These are phyloP conservation scores for Lymantria monacha DNA, from an alignment of 2,888 invertebrate genomes.

Conservation along the genomic window DNA sequence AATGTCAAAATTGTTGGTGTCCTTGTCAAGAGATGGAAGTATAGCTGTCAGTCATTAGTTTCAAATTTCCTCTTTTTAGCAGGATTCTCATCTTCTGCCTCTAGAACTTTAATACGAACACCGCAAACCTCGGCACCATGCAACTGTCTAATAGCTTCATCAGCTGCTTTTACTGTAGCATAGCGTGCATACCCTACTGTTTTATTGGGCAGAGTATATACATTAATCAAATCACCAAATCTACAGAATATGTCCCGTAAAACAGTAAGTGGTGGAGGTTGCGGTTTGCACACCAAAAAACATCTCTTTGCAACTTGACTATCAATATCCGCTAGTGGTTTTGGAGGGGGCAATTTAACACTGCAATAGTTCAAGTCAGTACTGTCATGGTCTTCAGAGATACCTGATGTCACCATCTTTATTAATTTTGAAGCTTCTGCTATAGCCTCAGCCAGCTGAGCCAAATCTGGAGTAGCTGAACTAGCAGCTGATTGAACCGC, in stretches of 20 bases:
- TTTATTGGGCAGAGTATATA: conserved; percentile 93
- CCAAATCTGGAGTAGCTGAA: conserved; percentile 76
- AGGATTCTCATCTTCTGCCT: conserved; percentile 87
- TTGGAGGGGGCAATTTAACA: conserved; percentile 87
- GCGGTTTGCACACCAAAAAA: conserved; percentile 85
- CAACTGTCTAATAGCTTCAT: conserved; percentile 85
- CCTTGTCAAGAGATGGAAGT: conserved; percentile 15
- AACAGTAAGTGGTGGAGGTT: conserved; percentile 88
- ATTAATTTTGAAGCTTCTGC: conserved; percentile 90
- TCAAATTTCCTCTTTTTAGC: conserved; percentile 49
- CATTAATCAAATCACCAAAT: conserved; percentile 94
- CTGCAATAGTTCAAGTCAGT: conserved; percentile 81
- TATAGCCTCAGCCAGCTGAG: conserved; percentile 87
- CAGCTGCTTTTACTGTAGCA: conserved; percentile 88
- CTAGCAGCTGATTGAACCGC: conserved; percentile 48
- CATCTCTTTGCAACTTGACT: conserved; percentile 85
- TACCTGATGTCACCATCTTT: conserved; percentile 82
- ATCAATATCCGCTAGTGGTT: conserved; percentile 87
- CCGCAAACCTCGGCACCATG: conserved; percentile 95
- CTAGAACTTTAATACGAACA: conserved; percentile 92
- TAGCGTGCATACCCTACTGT: conserved; percentile 97
- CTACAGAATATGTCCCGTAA: conserved; percentile 94
- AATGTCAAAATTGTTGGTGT: conserved; percentile 26
- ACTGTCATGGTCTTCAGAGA: conserved; percentile 42
- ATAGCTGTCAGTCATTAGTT: conserved; percentile 16